phyloP scores from a whole-genome alignment of 2,797 vertebrate species.

The Atherinosoma microstoma region DNA sequence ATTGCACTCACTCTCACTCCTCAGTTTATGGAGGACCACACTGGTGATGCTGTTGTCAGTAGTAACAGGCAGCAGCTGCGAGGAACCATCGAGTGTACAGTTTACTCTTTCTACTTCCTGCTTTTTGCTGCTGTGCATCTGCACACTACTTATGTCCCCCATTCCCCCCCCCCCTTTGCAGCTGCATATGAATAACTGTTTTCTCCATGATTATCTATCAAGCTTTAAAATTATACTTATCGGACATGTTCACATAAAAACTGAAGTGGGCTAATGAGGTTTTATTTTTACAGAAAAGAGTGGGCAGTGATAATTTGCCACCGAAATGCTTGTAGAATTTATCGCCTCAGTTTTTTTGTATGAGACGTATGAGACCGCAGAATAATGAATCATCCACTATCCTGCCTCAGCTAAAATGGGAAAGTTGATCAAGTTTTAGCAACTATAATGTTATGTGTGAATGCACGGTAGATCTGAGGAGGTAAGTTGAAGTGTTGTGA shows the following conservation, averaged over 20 bases:
- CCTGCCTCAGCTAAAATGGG: neutral
- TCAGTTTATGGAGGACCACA: slow-evolving; percentile 38
- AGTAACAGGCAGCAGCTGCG: slow-evolving; percentile 48
- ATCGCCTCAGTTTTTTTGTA: neutral
- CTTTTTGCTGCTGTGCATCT: slow-evolving; percentile 42
- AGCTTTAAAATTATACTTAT: slow-evolving; percentile 47
- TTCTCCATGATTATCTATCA: slow-evolving; percentile 44
- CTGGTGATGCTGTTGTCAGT: slow-evolving; percentile 25
- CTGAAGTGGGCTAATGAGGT: slow-evolving; percentile 62
- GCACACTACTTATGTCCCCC: slow-evolving; percentile 30
- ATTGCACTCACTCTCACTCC: slow-evolving; percentile 39
- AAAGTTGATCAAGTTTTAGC: slow-evolving; percentile 16
- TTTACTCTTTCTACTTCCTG: slow-evolving; percentile 34
- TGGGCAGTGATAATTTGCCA: slow-evolving; percentile 17
- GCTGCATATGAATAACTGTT: slow-evolving; percentile 41
- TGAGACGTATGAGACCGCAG: neutral
- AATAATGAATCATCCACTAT: slow-evolving; percentile 22
- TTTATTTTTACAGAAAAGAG: slow-evolving; percentile 37
- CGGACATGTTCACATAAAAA: slow-evolving; percentile 34
- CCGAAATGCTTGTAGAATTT: slow-evolving; percentile 13
- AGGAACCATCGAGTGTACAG: slow-evolving; percentile 27
- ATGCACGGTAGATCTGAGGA: neutral
- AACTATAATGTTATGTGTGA: neutral
- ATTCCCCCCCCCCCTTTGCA: slow-evolving; percentile 18
- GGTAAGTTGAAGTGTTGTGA: neutral